Evolutionary conservation across 2,888 invertebrate species (phyloP), one percentile per base, ranked within the genome.

Genomic region (Microctonus hyperodae): DNA sequence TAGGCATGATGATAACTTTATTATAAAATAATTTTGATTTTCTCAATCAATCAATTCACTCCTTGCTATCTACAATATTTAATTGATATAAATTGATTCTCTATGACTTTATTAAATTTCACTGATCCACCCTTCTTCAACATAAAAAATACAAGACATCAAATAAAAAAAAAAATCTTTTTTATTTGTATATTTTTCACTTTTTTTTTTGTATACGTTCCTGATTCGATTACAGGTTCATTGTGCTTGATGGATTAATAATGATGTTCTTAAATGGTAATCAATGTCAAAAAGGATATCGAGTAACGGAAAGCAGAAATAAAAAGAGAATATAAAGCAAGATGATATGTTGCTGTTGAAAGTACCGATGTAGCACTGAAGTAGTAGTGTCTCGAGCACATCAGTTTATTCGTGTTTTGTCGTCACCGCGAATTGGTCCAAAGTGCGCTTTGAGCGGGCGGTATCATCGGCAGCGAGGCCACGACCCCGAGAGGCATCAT

Each of bases 301-400:
- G 23, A 20, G 7, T 40, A 25, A 6, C 20, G 28, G 25, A 53
- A 25, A 23, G 7, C 11, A n/a, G 37, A 11, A 28, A 50, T 31
- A 37, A 55, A 55, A 58, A 50, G 53, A 37, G 51, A 56, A 44
- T 59, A 50, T 64, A 59, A 57, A 66, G 65, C 58, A 40, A 67
- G 59, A 44, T 70, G 69, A 70, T 72, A 73, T 73, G 79, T 74
- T 77, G 74, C 78, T 77, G 74, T 78, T 74, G 76, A 77, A 77
- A 77, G 81, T 67, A 72, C 77, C 79, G 72, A 77, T 76, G 77
- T 77, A 75, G 73, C 78, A 83, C 83, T 83, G 82, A 79, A 79
- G 78, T 75, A 73, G 75, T 71, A 73, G 70, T 74, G 78, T 70
- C 68, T 72, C 72, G 74, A 70, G 73, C 73, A 74, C 75, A 74